A percentile compares a stretch with the other conserved stretches of the same genome.
Evolutionary conservation across 30 jellyfish, hydroid and myxozoan species (phyloP).

Genomic region (Sanderia malayensis): DNA sequence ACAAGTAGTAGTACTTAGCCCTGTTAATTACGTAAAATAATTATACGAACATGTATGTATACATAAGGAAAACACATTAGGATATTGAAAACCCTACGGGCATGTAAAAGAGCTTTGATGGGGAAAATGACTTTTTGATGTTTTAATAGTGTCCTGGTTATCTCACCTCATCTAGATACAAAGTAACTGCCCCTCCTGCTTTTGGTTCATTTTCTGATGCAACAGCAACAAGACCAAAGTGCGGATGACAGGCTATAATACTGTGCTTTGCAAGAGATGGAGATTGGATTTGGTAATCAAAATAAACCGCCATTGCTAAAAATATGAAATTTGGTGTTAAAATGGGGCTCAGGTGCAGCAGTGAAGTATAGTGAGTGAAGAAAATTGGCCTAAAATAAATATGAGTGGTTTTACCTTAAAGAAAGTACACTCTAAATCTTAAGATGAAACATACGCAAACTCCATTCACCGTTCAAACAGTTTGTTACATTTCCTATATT

Average conservation of each 20-base stretch:
- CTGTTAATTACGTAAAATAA: no score
- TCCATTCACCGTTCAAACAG: no score
- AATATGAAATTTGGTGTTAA: no score
- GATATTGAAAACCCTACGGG: background rate
- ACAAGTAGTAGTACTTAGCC: no score
- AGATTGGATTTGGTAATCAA: slow-evolving; percentile 76
- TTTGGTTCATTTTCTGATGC: slow-evolving; percentile 64
- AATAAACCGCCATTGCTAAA: slow-evolving; percentile 85
- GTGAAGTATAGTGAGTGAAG: no score
- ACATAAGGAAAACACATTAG: background rate
- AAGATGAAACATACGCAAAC: no score
- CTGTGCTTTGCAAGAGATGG: slow-evolving; percentile 62
- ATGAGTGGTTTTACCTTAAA: no score
- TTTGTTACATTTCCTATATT: no score
- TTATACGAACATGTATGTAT: background rate
- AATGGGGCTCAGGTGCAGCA: no score
- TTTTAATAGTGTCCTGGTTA: background rate
- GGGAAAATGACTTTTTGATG: background rate
- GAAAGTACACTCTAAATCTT: no score
- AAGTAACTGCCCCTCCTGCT: slow-evolving; percentile 68
- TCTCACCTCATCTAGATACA: slow-evolving; percentile 93
- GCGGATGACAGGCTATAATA: slow-evolving; percentile 72
- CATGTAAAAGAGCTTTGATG: background rate
- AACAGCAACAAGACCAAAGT: slow-evolving; percentile 84
- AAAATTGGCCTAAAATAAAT: no score